Base-by-base conservation (phyloP, 2,888 invertebrate species). In the Drosophila greeni region DNA sequence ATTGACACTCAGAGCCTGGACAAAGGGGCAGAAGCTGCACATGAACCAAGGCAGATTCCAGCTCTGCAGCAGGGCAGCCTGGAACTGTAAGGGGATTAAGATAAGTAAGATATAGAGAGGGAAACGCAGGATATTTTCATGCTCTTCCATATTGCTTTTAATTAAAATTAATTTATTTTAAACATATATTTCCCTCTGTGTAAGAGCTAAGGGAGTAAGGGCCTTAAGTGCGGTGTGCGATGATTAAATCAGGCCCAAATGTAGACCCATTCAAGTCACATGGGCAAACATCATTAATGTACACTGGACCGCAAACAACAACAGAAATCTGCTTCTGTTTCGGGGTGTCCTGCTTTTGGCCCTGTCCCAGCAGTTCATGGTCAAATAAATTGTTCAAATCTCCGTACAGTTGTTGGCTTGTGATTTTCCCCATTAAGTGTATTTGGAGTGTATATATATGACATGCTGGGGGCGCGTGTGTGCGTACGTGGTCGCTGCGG, bases 21-120 rank as follows among this genome's bases (percentile, higher is more conserved):
- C 93, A 88, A 95, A 97, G 0, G 96, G 96, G 75, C 96, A 95
- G 87, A 96, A 94, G 0, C 94, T 92, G 86, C 97, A 97, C 93
- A 97, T 94, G 86, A 96, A 94, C 84, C 92, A 90, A 0, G 96
- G 96, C 47, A 96, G 90, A 78, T 94, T 92, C 96, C 97, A 97
- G 73, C 94, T 90, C 88, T 97, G 96, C 11, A 96, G 90, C 45
- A 96, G 89, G 2, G 96, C 96, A 4, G 96, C 95, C 91, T 96
- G 95, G 86, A 96, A 96, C 93, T 95, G 91, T 11, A 48, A 1
- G 2, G 9, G 1, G 4, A 34, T 9, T 29, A 34, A 37, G 0
- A 29, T 8, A 18, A 18, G 18, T 29, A 12, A 37, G 16, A 23
- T 6, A 31, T 5, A 18, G 39, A 8, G 36, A 20, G 1, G 2